Conservation (phyloP, 2,888 invertebrate genomes). For the Trimorus sp. region DNA sequence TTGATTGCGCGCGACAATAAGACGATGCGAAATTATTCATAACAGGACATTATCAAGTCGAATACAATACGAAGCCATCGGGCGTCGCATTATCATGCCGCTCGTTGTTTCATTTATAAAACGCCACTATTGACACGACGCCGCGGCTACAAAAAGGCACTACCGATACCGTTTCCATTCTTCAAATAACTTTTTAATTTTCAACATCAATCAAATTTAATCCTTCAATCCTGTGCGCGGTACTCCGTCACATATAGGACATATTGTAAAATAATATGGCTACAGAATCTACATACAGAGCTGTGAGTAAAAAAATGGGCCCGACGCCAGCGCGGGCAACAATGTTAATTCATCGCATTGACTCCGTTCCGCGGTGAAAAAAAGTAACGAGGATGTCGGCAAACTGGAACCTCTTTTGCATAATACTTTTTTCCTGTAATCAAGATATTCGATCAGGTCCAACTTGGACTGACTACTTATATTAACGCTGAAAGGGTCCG, state of each 20-base stretch:
- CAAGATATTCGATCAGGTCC: slow-evolving; percentile 62
- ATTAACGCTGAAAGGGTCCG: slow-evolving; percentile 62
- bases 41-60: slow-evolving; percentile 12
- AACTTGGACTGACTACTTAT: slow-evolving; percentile 61
- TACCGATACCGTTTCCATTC: slow-evolving; percentile 30
- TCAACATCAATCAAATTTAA: slow-evolving; percentile 38
- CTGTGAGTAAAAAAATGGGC: slow-evolving; percentile 15
- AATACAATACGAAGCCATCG: slow-evolving; percentile 5
- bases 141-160: slow-evolving; percentile 13
- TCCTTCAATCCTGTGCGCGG: slow-evolving; percentile 7
- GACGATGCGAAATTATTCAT: slow-evolving; percentile 19
- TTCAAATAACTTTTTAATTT: slow-evolving; percentile 44
- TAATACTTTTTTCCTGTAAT: slow-evolving; percentile 63
- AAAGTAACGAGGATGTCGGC: slow-evolving; percentile 49
- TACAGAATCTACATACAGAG: slow-evolving; percentile 28
- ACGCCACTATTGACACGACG: slow-evolving; percentile 17
- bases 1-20: slow-evolving; percentile 20
- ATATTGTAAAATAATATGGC: slow-evolving; percentile 23
- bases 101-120: slow-evolving; percentile 27
- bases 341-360: slow-evolving; percentile 51
- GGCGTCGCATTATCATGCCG: slow-evolving; percentile 17
- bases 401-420: slow-evolving; percentile 57
- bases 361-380: slow-evolving; percentile 36
- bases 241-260: slow-evolving; percentile 14
- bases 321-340: slow-evolving; percentile 8